Base-by-base conservation (phyloP, 2,888 invertebrate genomes). In the Sepioteuthis lessoniana region DNA sequence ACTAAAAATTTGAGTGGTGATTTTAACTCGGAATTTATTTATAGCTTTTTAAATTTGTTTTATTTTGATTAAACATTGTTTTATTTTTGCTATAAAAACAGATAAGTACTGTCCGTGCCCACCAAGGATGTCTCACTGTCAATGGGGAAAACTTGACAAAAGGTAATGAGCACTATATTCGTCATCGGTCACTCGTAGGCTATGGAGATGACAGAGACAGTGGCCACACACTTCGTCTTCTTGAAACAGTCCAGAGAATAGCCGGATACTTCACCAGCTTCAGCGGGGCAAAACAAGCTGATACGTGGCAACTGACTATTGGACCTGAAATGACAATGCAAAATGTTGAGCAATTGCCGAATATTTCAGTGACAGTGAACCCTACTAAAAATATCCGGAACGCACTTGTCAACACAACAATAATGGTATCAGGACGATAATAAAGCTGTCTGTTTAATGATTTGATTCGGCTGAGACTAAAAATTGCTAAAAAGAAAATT, bases 201-300 rank as follows among this genome's bases (percentile, higher is more conserved):
- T 93, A 55, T 1, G 55, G 60, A 47, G 93, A 93, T 60, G 55
- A 55, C 93, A 46, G 60, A 37, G 25, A 55, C 93, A 93, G 93
- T 55, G 93, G 93, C 37, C 93, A 93, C 37, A 93, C 93, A n/a
- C 19, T 93, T 37, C 93, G 37, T 19, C 60, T 60, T 28, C 37
- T 55, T 46, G 47, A 93, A 50, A 93, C 93, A 0, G 93, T 98
- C 95, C 98, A 98, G 35, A 99, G 98, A 28, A 42, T 28, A 31
- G 21, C 28, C 8, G 91, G 91, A 13, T 25, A 42, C 31, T 46
- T 91, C 28, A 91, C 91, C 28, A 91, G 91, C 46, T 91, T 91
- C 46, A 46, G 91, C 28, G 91, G 91, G n/a, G 19, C 91, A 46
- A 42, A 91, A 46, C 31, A 46, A 13, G 91, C 46, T 0, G 46